Evolutionary conservation across 2,113 vertebrate species (phyloP).

Genomic region (Monarcha castaneiventris): DNA sequence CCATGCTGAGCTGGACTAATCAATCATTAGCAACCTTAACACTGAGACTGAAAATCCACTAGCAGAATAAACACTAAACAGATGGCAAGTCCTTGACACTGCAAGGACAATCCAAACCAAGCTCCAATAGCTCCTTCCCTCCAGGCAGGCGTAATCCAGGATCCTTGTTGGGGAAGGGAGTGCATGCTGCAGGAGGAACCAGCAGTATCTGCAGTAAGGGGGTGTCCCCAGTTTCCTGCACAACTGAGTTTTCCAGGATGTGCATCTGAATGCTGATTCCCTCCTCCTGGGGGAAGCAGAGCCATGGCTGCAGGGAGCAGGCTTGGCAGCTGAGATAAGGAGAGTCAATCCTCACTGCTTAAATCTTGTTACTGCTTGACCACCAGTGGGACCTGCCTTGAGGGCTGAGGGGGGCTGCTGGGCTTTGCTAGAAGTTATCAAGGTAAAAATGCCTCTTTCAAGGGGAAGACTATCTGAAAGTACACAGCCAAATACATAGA

Average conservation of each 20-base stretch:
- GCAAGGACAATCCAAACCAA: background rate
- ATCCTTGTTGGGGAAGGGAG: rapidly evolving
- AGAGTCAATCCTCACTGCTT: background rate
- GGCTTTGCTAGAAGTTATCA: background rate
- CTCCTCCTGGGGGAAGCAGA: background rate
- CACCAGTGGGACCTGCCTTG: background rate
- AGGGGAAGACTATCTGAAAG: background rate
- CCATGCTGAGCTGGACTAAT: background rate
- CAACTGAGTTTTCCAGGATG: rapidly evolving
- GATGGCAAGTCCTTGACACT: background rate
- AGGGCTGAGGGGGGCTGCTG: background rate
- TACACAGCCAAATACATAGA: background rate
- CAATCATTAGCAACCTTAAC: background rate
- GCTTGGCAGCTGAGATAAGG: background rate
- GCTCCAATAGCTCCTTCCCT: background rate
- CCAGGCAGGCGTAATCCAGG: background rate
- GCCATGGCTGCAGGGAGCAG: background rate
- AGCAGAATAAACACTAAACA: background rate
- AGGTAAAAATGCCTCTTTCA: background rate
- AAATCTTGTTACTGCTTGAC: background rate
- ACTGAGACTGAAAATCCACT: background rate
- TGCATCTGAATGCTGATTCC: rapidly evolving
- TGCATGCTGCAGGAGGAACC: rapidly evolving
- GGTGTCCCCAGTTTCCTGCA: background rate
- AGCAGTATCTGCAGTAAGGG: background rate